Evolutionary conservation across 2,113 vertebrate genomes (phyloP), one percentile per base, ranked within the genome.

Genomic region (Acrocephalus arundinaceus): DNA sequence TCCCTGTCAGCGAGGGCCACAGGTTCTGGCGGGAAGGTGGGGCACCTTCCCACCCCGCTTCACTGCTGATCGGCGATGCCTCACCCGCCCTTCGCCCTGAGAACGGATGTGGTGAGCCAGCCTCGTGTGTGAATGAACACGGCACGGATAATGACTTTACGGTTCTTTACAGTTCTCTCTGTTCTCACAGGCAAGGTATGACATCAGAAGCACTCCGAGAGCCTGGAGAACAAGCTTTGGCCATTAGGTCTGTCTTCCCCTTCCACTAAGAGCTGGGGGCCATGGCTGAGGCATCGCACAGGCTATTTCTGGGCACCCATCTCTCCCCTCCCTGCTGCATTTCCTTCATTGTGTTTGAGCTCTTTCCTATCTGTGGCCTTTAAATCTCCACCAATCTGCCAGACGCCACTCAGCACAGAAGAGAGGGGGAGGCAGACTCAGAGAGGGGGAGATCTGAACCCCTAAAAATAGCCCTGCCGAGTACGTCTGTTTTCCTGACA

Each of bases 401-500:
- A 97, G 97, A 96, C 95, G 92, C 97, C 97, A 90, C 93, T 96
- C 95, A 90, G 97, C 85, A 96, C 97, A 97, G 97, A 97, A 91
- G 95, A 74, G 90, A 28, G 66, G 72, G 91, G 94, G 87, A 96
- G 87, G 94, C 92, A 90, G 65, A 79, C 72, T 52, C 62, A 9
- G 84, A 91, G 97, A 93, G 96, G 97, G 95, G 95, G 89, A 91
- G 45, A 68, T 87, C 55, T 85, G 79, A 67, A 94, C 93, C 94
- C 96, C 98, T 98, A 98, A 98, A 98, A 98, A 98, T 98, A 98
- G 97, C 94, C 61, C 41, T 92, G 86, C 90, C 15, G 3, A 95
- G 93, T 96, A 93, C 41, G 71, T 97, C 92, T 97, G 92, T 97
- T 98, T 98, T 98, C 98, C 98, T 97, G 96, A 97, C 81, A 97